Conservation (phyloP, 2,113 vertebrate species). For the Manacus vitellinus region DNA sequence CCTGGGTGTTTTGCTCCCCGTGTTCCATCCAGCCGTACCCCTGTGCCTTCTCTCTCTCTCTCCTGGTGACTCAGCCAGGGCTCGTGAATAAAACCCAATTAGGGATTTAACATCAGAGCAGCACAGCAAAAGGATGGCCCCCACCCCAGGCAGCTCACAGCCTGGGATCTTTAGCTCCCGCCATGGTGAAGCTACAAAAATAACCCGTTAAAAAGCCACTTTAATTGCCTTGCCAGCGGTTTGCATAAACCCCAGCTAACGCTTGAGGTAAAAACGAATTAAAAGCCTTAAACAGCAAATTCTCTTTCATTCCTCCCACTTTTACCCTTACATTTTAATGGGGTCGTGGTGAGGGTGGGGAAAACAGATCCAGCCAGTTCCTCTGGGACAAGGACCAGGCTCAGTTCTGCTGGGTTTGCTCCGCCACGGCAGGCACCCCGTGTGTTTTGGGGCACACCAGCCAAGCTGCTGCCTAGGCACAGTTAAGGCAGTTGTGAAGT, state of each 20-base stretch:
- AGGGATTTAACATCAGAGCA: neutral
- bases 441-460: neutral
- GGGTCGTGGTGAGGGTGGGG: neutral
- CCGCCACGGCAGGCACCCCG: rapidly evolving
- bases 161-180: neutral
- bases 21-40: rapidly evolving
- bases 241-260: neutral
- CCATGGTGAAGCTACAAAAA: neutral
- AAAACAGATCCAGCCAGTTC: neutral
- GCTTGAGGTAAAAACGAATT: neutral
- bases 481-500: neutral
- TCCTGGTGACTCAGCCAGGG: rapidly evolving
- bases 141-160: neutral
- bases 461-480: neutral
- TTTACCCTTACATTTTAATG: neutral
- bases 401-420: neutral
- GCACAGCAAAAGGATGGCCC: neutral
- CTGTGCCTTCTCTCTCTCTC: neutral
- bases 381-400: neutral
- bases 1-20: neutral
- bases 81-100: neutral
- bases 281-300: neutral
- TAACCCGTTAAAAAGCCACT: neutral
- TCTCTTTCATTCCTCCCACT: neutral
- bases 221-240: neutral